Base-by-base conservation (phyloP, 2,797 vertebrate genomes). In the Catharus ustulatus region DNA sequence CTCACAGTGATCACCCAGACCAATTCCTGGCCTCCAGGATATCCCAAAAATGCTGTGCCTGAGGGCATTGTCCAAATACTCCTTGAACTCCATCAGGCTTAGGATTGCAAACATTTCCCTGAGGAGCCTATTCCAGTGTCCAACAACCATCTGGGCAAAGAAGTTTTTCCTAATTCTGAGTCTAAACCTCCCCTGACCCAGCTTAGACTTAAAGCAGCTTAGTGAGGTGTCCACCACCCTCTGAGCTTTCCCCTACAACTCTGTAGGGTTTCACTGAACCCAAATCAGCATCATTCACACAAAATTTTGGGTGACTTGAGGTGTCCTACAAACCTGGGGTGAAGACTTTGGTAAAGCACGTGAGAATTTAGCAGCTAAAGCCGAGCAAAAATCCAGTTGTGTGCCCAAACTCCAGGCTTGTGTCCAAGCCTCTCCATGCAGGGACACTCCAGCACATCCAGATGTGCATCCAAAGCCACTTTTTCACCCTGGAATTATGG, bases 291-390 rank as follows among this genome's bases (percentile, higher is more conserved):
- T 11, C 21, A 22, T 18, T 49, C 32, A 26, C 9, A 2, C 3
- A 1, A 23, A 77, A 66, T 40, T 67, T 55, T 64, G 59, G 27
- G 40, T 57, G 46, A 66, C 5, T 68, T 24, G 32, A 57, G 34
- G 18, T 15, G 38, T 27, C 46, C 55, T 29, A 23, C 22, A 51
- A 67, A 15, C 5, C 15, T 48, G 4, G n/a, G 6, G 3, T 45
- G 46, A 43, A 62, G 38, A 15, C 24, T 22, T 51, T 42, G 23
- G 4, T 27, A 27, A 51, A 76, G 4, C 0, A 0, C 1, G 0
- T 11, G 34, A 40, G 23, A 49, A 18, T 64, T 75, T n/a, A n/a
- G 14, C 23, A 51, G 16, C 15, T 30, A 38, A 89, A 80, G 12
- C 30, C 0, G 0, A 43, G 30, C 0, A 7, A 83, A 46, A 63